These are phyloP conservation scores for Platyscapa corneri DNA, from an alignment of 1,140 invertebrate species.

Conservation along the genomic window DNA sequence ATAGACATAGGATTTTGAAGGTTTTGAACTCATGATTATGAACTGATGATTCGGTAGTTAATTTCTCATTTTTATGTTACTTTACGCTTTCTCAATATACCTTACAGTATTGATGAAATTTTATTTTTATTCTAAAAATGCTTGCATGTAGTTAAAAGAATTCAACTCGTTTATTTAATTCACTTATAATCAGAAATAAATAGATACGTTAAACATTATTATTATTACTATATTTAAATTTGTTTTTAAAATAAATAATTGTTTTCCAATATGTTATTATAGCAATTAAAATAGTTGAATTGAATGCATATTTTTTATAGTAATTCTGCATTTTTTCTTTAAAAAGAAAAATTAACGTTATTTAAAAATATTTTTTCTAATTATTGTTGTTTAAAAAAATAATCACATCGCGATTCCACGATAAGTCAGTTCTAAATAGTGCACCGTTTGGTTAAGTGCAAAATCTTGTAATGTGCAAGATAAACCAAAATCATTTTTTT, in stretches of 20 bases:
- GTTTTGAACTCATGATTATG: conserved; percentile 9
- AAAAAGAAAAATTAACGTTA: background rate
- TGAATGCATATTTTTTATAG: conserved; percentile 1
- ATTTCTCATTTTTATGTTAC: conserved; percentile 1
- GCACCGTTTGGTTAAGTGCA: background rate
- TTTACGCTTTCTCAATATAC: conserved; percentile 40
- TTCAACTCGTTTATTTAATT: conserved; percentile 10
- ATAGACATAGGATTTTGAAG: conserved; percentile 45
- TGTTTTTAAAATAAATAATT: conserved; percentile 13
- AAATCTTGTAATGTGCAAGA: conserved; percentile 14
- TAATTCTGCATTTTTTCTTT: background rate
- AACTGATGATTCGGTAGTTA: too few relatives aligned
- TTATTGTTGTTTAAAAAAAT: background rate
- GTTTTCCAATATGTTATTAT: conserved; percentile 16
- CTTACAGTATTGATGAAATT: conserved; percentile 50
- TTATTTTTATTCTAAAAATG: conserved; percentile 44
- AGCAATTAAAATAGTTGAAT: conserved; percentile 9
- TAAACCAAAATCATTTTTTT: conserved; percentile 11
- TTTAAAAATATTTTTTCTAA: background rate
- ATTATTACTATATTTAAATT: conserved; percentile 11
- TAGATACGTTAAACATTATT: conserved; percentile 13
- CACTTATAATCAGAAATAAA: background rate
- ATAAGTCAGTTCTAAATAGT: conserved; percentile 29
- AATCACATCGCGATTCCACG: background rate
- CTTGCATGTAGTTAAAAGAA: conserved; percentile 10